phyloP scores from a whole-genome alignment of 1,140 invertebrate species.

The Sitophilus oryzae region DNA sequence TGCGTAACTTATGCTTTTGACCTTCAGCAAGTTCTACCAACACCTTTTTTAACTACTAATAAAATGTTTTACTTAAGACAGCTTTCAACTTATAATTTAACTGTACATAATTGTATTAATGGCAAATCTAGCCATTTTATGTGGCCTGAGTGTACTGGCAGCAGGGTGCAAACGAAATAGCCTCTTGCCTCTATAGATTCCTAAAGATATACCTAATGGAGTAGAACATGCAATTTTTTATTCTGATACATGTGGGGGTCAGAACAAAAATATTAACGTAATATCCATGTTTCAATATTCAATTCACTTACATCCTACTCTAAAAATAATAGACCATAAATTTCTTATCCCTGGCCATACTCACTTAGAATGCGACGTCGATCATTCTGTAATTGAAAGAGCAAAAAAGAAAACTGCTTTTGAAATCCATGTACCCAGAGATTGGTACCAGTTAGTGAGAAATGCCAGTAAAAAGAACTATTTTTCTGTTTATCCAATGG shows the following conservation, averaged over 20 bases:
- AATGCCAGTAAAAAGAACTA: no score
- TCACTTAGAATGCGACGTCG: no score
- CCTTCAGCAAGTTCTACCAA: neutral
- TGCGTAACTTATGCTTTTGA: neutral
- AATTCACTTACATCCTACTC: no score
- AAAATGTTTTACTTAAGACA: neutral
- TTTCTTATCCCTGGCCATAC: no score
- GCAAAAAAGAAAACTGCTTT: no score
- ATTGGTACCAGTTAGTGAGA: no score
- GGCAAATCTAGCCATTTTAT: neutral
- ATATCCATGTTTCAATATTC: neutral
- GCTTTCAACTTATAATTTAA: neutral
- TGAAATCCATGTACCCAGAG: no score
- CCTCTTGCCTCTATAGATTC: neutral
- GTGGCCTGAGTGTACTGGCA: neutral
- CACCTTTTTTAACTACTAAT: neutral
- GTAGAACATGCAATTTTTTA: neutral
- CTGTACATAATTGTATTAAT: neutral
- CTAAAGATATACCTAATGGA: neutral
- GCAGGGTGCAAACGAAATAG: neutral
- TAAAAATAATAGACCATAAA: no score
- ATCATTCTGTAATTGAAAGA: no score
- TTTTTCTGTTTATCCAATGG: no score
- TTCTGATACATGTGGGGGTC: constrained; percentile 6
- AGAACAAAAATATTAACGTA: constrained; percentile 1